Evolutionary conservation across 2,113 vertebrate genomes (phyloP), one percentile per base, ranked within the genome.

Genomic region (Nibea coibor): DNA sequence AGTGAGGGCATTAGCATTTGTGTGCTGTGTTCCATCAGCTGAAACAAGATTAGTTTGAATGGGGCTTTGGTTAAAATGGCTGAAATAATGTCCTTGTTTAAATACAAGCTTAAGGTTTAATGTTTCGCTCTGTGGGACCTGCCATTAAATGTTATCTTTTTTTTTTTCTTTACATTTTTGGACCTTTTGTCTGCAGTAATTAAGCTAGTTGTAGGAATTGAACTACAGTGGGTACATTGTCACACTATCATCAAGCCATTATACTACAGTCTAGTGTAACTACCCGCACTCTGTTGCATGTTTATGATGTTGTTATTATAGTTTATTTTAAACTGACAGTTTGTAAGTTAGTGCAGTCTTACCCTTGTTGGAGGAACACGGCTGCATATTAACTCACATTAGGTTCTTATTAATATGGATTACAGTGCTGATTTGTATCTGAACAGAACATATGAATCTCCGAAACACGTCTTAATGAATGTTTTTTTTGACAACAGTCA

Each of bases 31-130:
- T 76, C 42, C 67, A 61, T 76, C 54, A 48, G 65, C 71, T 74
- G 80, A 83, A 76, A 76, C 72, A 57, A 69, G 50, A 83, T 85
- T 80, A 42, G 42, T 68, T 75, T 65, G 24, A 81, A 72, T 63
- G 45, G n/a, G 19, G 16, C 26, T 63, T 81, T 57, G 51, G 78
- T 77, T 64, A 64, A 86, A 90, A 81, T 51, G 59, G 16, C 50
- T 75, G 59, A 71, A 66, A 70, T 72, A 80, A 82, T 50, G 62
- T 68, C 50, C 51, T 81, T 42, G 56, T 76, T 43, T 62, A 78
- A 64, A 78, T 57, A 66, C 15, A 9, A 26, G 39, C 50, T 81
- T 58, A 24, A 81, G 16, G 16, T 70, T 64, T 45, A 22, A 75
- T 67, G 75, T 79, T 82, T 75, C 10, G 8, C 63, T 81, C 35